A percentile compares a stretch with the other conserved stretches of the same genome.
Evolutionary conservation across 2,113 vertebrate species (phyloP).

Genomic region (Fregata magnificens): DNA sequence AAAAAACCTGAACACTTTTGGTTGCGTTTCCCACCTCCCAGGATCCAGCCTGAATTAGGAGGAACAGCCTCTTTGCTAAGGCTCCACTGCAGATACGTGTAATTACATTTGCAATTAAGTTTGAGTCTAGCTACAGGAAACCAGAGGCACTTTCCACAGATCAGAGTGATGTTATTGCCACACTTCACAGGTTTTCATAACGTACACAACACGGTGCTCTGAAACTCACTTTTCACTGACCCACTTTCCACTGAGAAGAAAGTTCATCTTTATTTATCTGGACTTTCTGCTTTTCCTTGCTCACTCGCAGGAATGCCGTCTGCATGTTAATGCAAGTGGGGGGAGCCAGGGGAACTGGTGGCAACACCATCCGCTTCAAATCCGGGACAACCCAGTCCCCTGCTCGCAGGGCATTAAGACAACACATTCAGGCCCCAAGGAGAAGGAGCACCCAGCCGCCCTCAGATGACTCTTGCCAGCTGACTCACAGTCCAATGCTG

Average conservation of each 20-base stretch:
- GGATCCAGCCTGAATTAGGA: neutral
- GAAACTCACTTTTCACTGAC: slow-evolving; percentile 19
- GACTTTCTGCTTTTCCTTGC: slow-evolving; percentile 17
- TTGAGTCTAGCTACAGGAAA: neutral
- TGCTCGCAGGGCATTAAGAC: neutral
- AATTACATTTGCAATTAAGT: neutral
- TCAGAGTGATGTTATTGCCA: neutral
- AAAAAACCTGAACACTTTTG: neutral
- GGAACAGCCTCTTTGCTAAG: neutral
- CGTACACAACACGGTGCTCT: neutral
- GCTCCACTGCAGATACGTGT: neutral
- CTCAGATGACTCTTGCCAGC: neutral
- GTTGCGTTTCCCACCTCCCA: neutral
- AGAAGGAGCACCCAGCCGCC: neutral
- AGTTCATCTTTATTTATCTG: slow-evolving; percentile 48
- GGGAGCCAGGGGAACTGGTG: neutral
- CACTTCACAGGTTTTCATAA: neutral
- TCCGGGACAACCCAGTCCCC: neutral
- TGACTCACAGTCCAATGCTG: neutral
- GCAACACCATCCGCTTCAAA: neutral
- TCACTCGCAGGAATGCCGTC: neutral
- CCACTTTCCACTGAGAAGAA: slow-evolving; percentile 27
- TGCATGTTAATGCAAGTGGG: neutral
- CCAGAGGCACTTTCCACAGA: neutral
- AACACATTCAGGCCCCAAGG: neutral